Base-by-base conservation (phyloP, 2,797 vertebrate genomes). In the Microchirus variegatus region DNA sequence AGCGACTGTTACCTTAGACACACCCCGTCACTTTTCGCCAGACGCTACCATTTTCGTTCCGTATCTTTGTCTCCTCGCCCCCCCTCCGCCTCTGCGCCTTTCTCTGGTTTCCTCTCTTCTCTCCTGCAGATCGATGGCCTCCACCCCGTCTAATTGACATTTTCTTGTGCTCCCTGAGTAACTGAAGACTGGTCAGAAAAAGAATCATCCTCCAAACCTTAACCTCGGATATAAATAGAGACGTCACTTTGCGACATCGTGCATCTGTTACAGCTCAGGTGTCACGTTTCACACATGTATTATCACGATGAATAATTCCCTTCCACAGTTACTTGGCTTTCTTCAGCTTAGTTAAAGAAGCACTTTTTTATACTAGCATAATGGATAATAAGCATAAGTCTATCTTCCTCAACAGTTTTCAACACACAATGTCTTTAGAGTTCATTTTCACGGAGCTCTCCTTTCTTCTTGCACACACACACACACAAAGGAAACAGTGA, bases 111-210 rank as follows among this genome's bases (percentile, higher is more conserved):
- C 81, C 75, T 76, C 64, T 60, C 63, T n/a, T n/a, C 40, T 63
- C 59, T 45, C 60, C 62, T 61, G 14, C 8, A 40, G 74, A 87
- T 90, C 85, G 45, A 88, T 90, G 73, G 42, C 66, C 42, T 68
- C 75, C 78, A 80, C 70, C 70, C 59, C 45, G 53, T 36, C 55
- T 59, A 81, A 89, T 89, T 81, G 89, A 87, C 75, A 51, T 79
- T 58, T 67, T 63, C 9, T 26, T 40, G 45, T 54, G 74, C 68
- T 70, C 69, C 78, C 67, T 58, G 51, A 36, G 85, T 78, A 87
- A 88, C 85, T 54, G 47, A 75, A 89, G 68, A 78, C 82, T 63
- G 69, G 77, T 73, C 81, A 77, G 70, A 59, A 78, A 31, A 31
- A 68, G 47, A 79, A 59, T 38, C 72, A 10, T 52, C 44, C 59